A percentile compares a stretch with the other conserved stretches of the same genome.
These are phyloP conservation scores for Chrosomus eos DNA, from an alignment of 2,797 vertebrate species.

Conservation along the genomic window DNA sequence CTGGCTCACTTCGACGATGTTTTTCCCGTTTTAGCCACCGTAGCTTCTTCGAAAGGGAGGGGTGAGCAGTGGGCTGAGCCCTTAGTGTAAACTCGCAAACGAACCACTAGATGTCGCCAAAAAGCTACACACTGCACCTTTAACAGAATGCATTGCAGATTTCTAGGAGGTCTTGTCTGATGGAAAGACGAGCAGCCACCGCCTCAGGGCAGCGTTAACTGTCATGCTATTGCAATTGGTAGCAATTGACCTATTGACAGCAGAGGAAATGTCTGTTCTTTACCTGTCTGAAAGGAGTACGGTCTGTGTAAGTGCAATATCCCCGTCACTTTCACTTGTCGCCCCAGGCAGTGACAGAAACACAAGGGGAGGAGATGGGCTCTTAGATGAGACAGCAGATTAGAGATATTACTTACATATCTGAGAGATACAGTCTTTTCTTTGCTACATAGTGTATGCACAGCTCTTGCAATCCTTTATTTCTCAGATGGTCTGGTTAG, in stretches of 20 bases:
- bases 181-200: conserved; percentile 35
- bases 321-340: conserved; percentile 55
- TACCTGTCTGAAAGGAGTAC: conserved; percentile 57
- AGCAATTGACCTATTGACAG: conserved; percentile 71
- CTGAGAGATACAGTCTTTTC: neutral
- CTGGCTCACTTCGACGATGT: too few relatives aligned
- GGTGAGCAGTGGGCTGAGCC: too few relatives aligned
- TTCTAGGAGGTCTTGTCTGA: neutral
- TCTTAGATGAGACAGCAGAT: neutral
- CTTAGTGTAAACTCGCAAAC: too few relatives aligned
- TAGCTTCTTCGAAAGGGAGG: too few relatives aligned
- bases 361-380: neutral
- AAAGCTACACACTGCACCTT: too few relatives aligned
- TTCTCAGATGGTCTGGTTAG: neutral
- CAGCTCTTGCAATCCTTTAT: neutral
- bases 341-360: conserved; percentile 49
- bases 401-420: neutral
- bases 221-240: conserved; percentile 64
- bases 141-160: neutral
- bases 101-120: too few relatives aligned
- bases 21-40: too few relatives aligned
- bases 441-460: neutral
- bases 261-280: conserved; percentile 62
- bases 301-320: conserved; percentile 53
- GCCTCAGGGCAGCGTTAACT: conserved; percentile 60